phyloP scores from a whole-genome alignment of 2,888 invertebrate genomes.

The Phyllotreta striolata region DNA sequence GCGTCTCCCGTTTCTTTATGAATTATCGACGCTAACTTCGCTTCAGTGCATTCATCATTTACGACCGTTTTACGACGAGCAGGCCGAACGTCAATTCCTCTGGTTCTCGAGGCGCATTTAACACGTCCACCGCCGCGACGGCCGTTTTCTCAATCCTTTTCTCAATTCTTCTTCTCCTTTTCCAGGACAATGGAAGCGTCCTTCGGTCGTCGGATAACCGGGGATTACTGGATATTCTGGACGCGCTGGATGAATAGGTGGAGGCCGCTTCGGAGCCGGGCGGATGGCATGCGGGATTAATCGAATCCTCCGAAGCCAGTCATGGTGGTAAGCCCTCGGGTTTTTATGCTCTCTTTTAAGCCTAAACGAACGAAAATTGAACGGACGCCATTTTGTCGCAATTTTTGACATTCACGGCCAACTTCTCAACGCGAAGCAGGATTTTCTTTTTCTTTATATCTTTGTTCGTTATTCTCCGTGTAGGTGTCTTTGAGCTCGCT shows the following conservation, averaged over 20 bases:
- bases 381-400: neutral
- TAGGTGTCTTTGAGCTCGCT: neutral
- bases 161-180: too few species aligned
- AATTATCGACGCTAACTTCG: too few species aligned
- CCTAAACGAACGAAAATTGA: neutral
- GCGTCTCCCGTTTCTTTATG: too few species aligned
- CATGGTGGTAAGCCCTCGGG: constrained; percentile 33
- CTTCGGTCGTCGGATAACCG: constrained; percentile 10
- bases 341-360: constrained; percentile 20
- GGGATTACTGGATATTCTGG: constrained; percentile 28
- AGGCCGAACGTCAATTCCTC: too few species aligned
- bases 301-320: constrained; percentile 31
- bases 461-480: neutral
- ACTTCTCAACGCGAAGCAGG: neutral
- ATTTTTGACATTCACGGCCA: neutral
- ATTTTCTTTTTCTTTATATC: neutral
- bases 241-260: constrained; percentile 25
- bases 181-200: constrained; percentile 19
- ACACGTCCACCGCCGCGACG: too few species aligned
- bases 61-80: too few species aligned
- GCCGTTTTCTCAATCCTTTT: too few species aligned
- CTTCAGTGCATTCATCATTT: too few species aligned
- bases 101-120: too few species aligned
- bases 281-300: constrained; percentile 33
- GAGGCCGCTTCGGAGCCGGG: constrained; percentile 30